A percentile compares a stretch with the other conserved stretches of the same genome.
Evolutionary conservation across 2,888 invertebrate species (phyloP).

Genomic region (Erebia epiphron): DNA sequence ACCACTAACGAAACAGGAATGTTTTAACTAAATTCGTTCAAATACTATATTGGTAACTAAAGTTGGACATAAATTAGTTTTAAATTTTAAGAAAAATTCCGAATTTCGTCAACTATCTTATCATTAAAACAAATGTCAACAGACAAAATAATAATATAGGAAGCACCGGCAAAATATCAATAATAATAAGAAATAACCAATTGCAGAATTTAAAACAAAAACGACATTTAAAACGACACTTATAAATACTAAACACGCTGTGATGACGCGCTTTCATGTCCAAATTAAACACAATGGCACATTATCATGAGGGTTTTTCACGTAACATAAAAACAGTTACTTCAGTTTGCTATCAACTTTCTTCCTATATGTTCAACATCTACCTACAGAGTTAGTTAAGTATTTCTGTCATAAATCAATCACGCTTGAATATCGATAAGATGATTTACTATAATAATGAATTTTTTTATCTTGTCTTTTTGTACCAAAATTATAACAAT

Average conservation of each 20-base stretch:
- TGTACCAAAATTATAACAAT: slow-evolving; percentile 10
- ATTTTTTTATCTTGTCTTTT: slow-evolving; percentile 1
- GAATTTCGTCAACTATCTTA: slow-evolving; percentile 70
- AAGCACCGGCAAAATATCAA: slow-evolving; percentile 76
- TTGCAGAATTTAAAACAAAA: slow-evolving; percentile 56
- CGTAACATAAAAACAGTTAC: slow-evolving; percentile 25
- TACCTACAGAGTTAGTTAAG: slow-evolving; percentile 25
- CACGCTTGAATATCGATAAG: not conserved
- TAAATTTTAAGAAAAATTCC: slow-evolving; percentile 54
- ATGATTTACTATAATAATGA: not conserved
- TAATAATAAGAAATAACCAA: slow-evolving; percentile 61
- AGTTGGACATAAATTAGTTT: slow-evolving; percentile 65
- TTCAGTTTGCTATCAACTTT: slow-evolving; percentile 18
- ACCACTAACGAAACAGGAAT: slow-evolving; percentile 81
- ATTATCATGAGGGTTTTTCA: slow-evolving; percentile 9
- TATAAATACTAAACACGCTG: slow-evolving; percentile 42
- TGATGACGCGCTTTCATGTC: slow-evolving; percentile 9
- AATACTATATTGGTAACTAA: slow-evolving; percentile 80
- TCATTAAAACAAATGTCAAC: slow-evolving; percentile 75
- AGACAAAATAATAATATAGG: slow-evolving; percentile 76
- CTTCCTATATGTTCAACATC: slow-evolving; percentile 19
- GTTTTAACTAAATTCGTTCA: slow-evolving; percentile 80
- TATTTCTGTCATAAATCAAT: slow-evolving; percentile 12
- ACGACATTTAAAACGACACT: slow-evolving; percentile 43
- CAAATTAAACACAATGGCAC: slow-evolving; percentile 30